Percentiles rank a stretch among this genome's conserved stretches.
Evolutionary conservation across 2,113 vertebrate genomes (phyloP).

Genomic region (Clarias gariepinus): DNA sequence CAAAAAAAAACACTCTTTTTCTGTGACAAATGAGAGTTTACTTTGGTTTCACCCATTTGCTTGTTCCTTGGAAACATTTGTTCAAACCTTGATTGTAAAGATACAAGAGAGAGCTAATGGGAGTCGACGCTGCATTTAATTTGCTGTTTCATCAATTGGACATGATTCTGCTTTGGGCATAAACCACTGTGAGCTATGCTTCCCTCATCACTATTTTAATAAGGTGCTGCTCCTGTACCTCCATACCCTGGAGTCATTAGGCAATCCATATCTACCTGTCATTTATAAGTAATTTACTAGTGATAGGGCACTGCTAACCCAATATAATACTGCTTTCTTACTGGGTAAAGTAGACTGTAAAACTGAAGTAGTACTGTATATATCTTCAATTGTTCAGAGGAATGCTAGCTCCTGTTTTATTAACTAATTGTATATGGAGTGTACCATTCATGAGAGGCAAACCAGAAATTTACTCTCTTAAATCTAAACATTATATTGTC

Average conservation of each 20-base stretch:
- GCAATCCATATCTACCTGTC: conserved; percentile 37
- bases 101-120: conserved; percentile 37
- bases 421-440: background rate
- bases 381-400: background rate
- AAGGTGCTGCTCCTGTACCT: conserved; percentile 47
- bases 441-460: background rate
- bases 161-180: conserved; percentile 38
- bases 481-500: background rate
- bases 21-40: conserved; percentile 19
- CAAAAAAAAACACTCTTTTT: background rate
- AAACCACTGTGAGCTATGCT: conserved; percentile 26
- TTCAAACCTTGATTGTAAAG: conserved; percentile 31
- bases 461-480: background rate
- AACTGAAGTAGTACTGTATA: conserved; percentile 35
- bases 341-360: conserved; percentile 45
- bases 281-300: conserved; percentile 50
- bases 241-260: conserved; percentile 28
- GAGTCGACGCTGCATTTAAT: conserved; percentile 47
- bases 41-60: conserved; percentile 7
- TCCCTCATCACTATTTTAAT: conserved; percentile 49
- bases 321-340: conserved; percentile 26
- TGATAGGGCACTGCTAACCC: conserved; percentile 32
- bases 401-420: background rate
- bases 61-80: conserved; percentile 15
- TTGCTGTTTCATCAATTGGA: conserved; percentile 47